A percentile compares a stretch with the other conserved stretches of the same genome.
These are phyloP conservation scores for Cephus pulcher DNA, from an alignment of 2,888 invertebrate genomes.

Conservation along the genomic window DNA sequence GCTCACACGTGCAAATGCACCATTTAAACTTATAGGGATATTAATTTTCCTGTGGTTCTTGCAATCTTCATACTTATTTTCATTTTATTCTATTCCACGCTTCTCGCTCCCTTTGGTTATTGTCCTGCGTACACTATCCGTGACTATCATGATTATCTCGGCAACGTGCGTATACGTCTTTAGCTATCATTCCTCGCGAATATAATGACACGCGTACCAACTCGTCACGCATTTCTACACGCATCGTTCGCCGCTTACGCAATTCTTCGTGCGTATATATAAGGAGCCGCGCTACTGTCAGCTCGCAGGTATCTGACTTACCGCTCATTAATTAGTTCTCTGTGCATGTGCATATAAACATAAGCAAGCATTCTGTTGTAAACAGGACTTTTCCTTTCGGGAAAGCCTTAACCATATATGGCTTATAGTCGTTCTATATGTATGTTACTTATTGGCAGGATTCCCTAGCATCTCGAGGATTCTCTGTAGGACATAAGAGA, in stretches of 20 bases:
- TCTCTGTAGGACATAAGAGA: neutral
- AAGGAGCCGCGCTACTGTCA: neutral
- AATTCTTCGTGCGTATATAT: constrained; percentile 7
- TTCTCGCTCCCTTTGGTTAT: neutral
- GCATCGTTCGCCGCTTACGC: constrained; percentile 23
- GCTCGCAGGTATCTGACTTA: neutral
- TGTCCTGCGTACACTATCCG: neutral
- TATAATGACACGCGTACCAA: neutral
- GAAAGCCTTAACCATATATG: neutral
- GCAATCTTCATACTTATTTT: neutral
- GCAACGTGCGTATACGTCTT: constrained; percentile 1
- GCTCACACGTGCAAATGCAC: neutral
- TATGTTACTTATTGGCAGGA: neutral
- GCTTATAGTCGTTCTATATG: neutral
- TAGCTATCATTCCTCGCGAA: neutral
- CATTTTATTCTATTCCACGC: neutral
- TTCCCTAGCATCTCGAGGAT: neutral
- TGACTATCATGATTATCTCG: neutral
- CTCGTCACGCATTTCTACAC: constrained; percentile 17
- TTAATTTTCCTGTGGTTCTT: neutral
- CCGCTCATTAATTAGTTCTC: neutral
- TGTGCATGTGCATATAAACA: neutral
- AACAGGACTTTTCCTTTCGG: neutral
- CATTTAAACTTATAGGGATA: neutral
- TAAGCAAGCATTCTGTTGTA: neutral